phyloP scores from a whole-genome alignment of 2,113 vertebrate species.

The Anarrhichthys ocellatus region DNA sequence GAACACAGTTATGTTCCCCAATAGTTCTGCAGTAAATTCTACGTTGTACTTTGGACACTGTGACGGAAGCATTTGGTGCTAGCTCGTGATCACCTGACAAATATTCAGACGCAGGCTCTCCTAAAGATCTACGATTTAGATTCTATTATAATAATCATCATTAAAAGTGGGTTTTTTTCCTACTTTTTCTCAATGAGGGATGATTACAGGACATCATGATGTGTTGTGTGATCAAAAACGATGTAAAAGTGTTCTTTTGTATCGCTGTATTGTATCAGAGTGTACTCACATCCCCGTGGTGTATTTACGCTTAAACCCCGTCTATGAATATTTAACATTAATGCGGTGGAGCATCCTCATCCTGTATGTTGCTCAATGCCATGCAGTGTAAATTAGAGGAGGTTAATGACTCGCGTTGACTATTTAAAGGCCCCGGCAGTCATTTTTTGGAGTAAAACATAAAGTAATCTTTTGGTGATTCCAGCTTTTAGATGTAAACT shows the following conservation, averaged over 20 bases:
- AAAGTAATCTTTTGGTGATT: neutral
- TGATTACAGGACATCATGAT: neutral
- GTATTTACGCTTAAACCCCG: neutral
- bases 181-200: neutral
- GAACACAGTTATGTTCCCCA: neutral
- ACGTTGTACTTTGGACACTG: neutral
- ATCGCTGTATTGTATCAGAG: too few species aligned
- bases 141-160: too few species aligned
- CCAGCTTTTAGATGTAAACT: constrained; percentile 13
- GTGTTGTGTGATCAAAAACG: neutral
- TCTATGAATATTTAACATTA: neutral
- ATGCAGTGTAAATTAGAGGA: neutral
- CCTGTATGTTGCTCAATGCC: neutral
- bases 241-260: neutral
- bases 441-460: neutral
- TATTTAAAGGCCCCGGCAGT: neutral
- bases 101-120: neutral
- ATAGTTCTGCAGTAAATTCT: neutral
- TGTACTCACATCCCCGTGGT: too few species aligned
- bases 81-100: neutral
- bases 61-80: neutral
- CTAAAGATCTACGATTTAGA: neutral
- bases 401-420: neutral
- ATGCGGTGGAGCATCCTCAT: neutral
- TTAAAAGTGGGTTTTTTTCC: neutral